Conservation (phyloP, 2,888 invertebrate genomes). For the Xylota sylvarum region DNA sequence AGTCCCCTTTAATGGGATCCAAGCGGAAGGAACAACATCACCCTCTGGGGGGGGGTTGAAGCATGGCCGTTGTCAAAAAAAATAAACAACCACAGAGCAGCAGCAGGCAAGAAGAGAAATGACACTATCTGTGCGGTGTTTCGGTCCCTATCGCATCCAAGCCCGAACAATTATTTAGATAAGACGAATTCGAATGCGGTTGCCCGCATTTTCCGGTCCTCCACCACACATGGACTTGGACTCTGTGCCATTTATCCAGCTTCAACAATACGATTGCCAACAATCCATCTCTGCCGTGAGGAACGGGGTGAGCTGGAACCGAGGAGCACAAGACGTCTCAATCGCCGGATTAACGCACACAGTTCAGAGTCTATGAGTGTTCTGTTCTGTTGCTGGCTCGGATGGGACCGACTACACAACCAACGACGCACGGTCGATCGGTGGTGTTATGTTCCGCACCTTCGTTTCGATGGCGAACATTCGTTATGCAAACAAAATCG, state of each 20-base stretch:
- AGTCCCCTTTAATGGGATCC: not conserved
- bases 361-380: slow-evolving; percentile 2
- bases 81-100: slow-evolving; percentile 8
- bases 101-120: slow-evolving; percentile 25
- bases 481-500: slow-evolving; percentile 77
- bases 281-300: slow-evolving; percentile 54
- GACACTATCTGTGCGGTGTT: slow-evolving; percentile 65
- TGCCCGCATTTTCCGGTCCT: slow-evolving; percentile 63
- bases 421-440: slow-evolving; percentile 5
- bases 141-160: slow-evolving; percentile 56
- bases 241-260: slow-evolving; percentile 62
- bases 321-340: slow-evolving; percentile 63
- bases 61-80: slow-evolving; percentile 67
- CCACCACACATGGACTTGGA: slow-evolving; percentile 18
- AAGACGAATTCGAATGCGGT: slow-evolving; percentile 72
- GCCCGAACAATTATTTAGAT: slow-evolving; percentile 72
- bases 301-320: not conserved
- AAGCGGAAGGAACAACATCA: not conserved
- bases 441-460: slow-evolving; percentile 76
- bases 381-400: not conserved
- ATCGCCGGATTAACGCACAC: slow-evolving; percentile 73
- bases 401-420: slow-evolving; percentile 20
- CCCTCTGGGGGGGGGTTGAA: not conserved
- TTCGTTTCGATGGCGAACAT: slow-evolving; percentile 72
- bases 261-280: slow-evolving; percentile 69